Conservation (phyloP, 2,888 invertebrate species). For the Bombylius major region DNA sequence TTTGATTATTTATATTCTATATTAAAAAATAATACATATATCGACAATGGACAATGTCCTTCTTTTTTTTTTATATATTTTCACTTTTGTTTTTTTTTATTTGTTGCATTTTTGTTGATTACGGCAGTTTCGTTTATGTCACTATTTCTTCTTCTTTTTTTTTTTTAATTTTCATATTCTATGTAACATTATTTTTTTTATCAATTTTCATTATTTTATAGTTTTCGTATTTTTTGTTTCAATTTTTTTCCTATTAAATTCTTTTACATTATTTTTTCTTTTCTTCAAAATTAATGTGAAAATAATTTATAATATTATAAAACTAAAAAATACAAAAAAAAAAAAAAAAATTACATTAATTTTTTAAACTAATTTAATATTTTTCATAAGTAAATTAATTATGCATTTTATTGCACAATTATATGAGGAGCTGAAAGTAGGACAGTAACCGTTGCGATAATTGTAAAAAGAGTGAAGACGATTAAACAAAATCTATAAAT, state of each 20-base stretch:
- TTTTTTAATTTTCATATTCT: background rate
- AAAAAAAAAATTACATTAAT: too few species aligned
- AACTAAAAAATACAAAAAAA: too few species aligned
- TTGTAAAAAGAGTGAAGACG: constrained; percentile 88
- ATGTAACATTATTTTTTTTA: background rate
- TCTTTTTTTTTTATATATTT: background rate
- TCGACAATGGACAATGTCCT: constrained; percentile 6
- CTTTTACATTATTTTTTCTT: background rate
- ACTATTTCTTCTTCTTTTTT: constrained; percentile 10
- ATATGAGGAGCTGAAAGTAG: constrained; percentile 87
- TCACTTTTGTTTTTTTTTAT: constrained; percentile 14
- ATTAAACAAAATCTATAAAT: constrained; percentile 75
- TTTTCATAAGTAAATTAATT: background rate
- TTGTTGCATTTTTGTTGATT: constrained; percentile 2
- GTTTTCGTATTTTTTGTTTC: constrained; percentile 6
- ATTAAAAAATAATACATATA: constrained; percentile 4
- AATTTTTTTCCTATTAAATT: constrained; percentile 1
- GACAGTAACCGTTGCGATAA: constrained; percentile 85
- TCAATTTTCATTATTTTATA: background rate
- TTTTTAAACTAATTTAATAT: too few species aligned
- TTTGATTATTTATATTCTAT: constrained; percentile 2
- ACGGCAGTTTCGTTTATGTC: constrained; percentile 3
- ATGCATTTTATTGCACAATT: constrained; percentile 65
- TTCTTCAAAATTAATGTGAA: background rate
- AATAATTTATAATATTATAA: too few species aligned